A percentile compares a stretch with the other conserved stretches of the same genome.
These are phyloP conservation scores for Tokudaia muenninki DNA, from an alignment of 2,797 vertebrate genomes.

Conservation along the genomic window DNA sequence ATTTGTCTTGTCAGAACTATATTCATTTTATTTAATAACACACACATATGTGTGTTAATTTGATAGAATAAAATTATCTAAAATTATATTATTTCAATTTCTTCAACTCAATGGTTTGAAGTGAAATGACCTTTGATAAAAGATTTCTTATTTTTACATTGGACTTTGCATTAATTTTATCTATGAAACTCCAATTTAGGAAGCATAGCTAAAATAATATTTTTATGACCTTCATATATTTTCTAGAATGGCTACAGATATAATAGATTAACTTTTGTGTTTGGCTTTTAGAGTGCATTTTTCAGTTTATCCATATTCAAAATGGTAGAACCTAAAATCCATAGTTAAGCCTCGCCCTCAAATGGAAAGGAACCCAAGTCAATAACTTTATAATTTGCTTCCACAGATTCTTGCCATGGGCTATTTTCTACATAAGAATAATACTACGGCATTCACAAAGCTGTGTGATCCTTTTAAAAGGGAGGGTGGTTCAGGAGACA, in stretches of 20 bases:
- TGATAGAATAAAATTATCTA: conserved; percentile 5
- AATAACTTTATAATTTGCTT: conserved; percentile 4
- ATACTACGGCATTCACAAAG: neutral
- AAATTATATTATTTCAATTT: conserved; percentile 27
- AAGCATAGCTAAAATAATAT: neutral
- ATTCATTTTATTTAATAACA: neutral
- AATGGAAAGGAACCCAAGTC: conserved; percentile 13
- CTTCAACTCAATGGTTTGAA: neutral
- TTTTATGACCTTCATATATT: neutral
- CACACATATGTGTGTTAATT: neutral
- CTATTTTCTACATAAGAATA: neutral
- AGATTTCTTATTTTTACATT: neutral
- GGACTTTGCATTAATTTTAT: conserved; percentile 26
- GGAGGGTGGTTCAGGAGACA: neutral
- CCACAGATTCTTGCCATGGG: neutral
- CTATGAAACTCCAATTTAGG: neutral
- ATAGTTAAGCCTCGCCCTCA: conserved; percentile 20
- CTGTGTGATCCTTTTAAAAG: conserved; percentile 17
- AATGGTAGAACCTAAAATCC: conserved; percentile 33
- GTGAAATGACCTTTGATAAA: neutral
- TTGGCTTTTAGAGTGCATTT: conserved; percentile 42
- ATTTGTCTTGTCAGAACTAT: neutral
- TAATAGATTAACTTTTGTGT: conserved; percentile 2
- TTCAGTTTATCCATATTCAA: conserved; percentile 21
- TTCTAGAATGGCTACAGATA: neutral